Base-by-base conservation (phyloP, 2,797 vertebrate species). In the Molossus alvarezi region DNA sequence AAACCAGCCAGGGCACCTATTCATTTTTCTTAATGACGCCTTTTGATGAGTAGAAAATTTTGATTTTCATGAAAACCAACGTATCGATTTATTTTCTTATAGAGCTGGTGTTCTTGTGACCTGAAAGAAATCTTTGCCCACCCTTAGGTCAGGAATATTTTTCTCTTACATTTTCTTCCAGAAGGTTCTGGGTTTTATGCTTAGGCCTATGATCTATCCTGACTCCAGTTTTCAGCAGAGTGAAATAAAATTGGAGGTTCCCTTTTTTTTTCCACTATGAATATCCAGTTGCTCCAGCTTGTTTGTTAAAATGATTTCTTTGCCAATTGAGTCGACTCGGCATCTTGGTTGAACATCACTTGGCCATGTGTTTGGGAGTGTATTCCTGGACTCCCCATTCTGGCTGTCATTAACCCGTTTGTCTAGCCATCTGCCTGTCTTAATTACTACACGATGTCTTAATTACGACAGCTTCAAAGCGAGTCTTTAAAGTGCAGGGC, bases 391-490 rank as follows among this genome's bases (percentile, higher is more conserved):
- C 33, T 1, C 67, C 20, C 21, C 0, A 4, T 2, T 25, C 82
- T 57, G 67, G 14, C 41, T 51, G 3, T 48, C 83, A 11, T 20
- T 3, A 15, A 5, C 25, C 55, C 20, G 0, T 0, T 33, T 7
- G 57, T 48, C 85, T 12, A 0, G 13, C n/a, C 29, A 9, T 6
- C 67, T 1, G 21, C 51, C 48, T 10, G 51, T 14, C 53, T 55
- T 55, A 55, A 55, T 55, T 55, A 0, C 73, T 55, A 45, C 41
- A 0, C 0, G 3, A 41, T 4, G n/a, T n/a, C 55, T 23, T 7
- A 12, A 55, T 51, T n/a, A 25, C n/a, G 2, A 0, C 2, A 0
- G 20, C 45, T 88, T 2, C 80, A 12, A 0, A 6, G 23, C 2
- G 1, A 20, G 53, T 14, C 9, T 29, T n/a, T 9, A 13, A 4